phyloP scores from a whole-genome alignment of 2,797 vertebrate genomes.

The Botia kubotai region DNA sequence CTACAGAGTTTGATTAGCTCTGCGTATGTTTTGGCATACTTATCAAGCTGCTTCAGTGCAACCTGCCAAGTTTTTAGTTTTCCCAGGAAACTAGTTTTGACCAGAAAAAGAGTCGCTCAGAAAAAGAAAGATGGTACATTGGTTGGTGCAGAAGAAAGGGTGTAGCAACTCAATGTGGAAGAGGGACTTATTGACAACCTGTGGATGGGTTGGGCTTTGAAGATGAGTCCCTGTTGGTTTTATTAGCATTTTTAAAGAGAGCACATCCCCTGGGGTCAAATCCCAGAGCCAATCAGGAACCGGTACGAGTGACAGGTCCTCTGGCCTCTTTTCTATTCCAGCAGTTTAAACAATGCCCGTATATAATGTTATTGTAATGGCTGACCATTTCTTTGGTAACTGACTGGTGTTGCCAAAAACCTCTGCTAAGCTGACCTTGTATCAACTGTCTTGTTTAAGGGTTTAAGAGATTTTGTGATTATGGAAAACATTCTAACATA shows the following conservation, averaged over 20 bases:
- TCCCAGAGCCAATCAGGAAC: constrained; percentile 9
- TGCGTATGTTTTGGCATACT: constrained; percentile 22
- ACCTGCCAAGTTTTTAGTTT: constrained; percentile 18
- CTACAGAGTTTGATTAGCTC: constrained; percentile 11
- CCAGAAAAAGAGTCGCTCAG: constrained; percentile 56
- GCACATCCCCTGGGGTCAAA: constrained; percentile 24
- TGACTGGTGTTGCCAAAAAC: constrained; percentile 4
- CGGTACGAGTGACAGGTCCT: constrained; percentile 8
- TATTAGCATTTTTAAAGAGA: constrained; percentile 37
- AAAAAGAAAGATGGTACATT: constrained; percentile 64
- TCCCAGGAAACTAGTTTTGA: constrained; percentile 5
- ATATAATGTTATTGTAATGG: constrained; percentile 11
- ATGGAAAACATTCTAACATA: background rate
- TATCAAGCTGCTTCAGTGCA: constrained; percentile 23
- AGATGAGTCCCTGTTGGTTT: constrained; percentile 61
- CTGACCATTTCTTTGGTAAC: background rate
- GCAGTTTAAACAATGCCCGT: background rate
- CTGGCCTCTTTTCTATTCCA: background rate
- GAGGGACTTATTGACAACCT: constrained; percentile 67
- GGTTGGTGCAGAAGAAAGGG: constrained; percentile 45
- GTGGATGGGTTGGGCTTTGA: constrained; percentile 76
- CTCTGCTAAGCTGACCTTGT: background rate
- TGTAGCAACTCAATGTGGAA: constrained; percentile 60
- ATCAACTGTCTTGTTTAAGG: background rate
- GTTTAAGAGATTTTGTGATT: constrained; percentile 7